Percentiles rank a stretch among this genome's conserved stretches.
Conservation (phyloP, 2,888 invertebrate genomes). For the Pachydiplax longipennis region DNA sequence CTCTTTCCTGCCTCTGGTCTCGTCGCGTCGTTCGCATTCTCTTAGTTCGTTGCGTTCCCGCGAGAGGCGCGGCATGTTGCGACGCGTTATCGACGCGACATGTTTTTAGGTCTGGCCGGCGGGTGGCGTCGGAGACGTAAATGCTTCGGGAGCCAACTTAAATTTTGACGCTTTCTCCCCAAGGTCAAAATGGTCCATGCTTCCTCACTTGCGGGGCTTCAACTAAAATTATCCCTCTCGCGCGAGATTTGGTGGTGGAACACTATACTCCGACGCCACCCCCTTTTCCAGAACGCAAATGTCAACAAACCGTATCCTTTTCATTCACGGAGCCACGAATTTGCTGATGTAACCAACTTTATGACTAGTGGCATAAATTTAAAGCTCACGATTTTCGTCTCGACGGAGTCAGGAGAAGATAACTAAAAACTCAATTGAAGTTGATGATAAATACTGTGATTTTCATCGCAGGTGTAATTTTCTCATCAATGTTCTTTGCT, state of each 20-base stretch:
- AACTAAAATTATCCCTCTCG: slow-evolving; percentile 44
- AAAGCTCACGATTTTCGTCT: too few species aligned
- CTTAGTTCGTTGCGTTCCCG: neutral
- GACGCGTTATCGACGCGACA: slow-evolving; percentile 41
- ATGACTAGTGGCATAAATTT: neutral
- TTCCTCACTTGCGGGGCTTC: slow-evolving; percentile 46
- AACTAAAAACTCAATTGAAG: too few species aligned
- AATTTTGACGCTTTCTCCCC: slow-evolving; percentile 46
- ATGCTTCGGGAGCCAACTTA: neutral
- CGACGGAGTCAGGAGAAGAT: too few species aligned
- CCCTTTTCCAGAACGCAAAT: neutral
- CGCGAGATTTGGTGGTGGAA: slow-evolving; percentile 26
- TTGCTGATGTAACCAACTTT: neutral
- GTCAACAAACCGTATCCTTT: slow-evolving; percentile 8
- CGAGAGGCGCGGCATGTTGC: neutral
- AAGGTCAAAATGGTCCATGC: slow-evolving; percentile 49
- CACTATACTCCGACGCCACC: neutral
- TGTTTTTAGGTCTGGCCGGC: slow-evolving; percentile 39
- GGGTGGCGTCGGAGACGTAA: slow-evolving; percentile 30
- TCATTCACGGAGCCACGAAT: neutral
- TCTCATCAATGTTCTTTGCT: too few species aligned
- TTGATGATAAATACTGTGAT: too few species aligned
- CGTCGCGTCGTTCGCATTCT: slow-evolving; percentile 2
- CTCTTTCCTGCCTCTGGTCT: neutral
- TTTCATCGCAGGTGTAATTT: too few species aligned